Conservation (phyloP, 2,113 vertebrate genomes). For the Oxyruncus cristatus region DNA sequence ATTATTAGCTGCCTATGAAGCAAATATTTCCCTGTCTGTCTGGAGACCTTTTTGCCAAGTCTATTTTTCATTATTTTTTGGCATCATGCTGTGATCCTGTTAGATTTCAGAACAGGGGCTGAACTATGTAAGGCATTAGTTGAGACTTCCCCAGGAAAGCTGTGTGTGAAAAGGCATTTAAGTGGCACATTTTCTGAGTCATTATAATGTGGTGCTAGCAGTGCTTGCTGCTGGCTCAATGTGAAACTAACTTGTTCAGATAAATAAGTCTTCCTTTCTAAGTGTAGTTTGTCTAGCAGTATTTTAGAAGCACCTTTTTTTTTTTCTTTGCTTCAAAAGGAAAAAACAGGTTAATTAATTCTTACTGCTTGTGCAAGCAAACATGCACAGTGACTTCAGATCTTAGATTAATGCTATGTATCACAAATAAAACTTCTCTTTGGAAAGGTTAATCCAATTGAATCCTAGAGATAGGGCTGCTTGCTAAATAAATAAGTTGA, state of each 20-base stretch:
- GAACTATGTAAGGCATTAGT: neutral
- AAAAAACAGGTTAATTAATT: neutral
- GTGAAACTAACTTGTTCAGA: neutral
- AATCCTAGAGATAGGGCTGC: neutral
- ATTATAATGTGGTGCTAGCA: neutral
- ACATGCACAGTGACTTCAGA: neutral
- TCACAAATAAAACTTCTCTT: constrained; percentile 6
- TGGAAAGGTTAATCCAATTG: constrained; percentile 14
- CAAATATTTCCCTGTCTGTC: constrained; percentile 41
- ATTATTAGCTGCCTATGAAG: constrained; percentile 47
- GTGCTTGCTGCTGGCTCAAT: neutral
- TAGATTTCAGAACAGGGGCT: neutral
- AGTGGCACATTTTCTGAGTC: neutral
- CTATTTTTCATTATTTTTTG: constrained; percentile 20
- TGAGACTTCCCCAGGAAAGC: neutral
- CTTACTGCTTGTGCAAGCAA: neutral
- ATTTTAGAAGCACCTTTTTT: neutral
- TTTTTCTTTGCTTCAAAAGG: neutral
- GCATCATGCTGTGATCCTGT: neutral
- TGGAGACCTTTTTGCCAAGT: constrained; percentile 13
- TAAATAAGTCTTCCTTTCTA: neutral
- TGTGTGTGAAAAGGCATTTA: neutral
- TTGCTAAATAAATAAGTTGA: constrained; percentile 24
- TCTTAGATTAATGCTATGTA: neutral
- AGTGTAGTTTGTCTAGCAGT: neutral